phyloP scores from a whole-genome alignment of 2,113 vertebrate genomes.

The Paramisgurnus dabryanus region DNA sequence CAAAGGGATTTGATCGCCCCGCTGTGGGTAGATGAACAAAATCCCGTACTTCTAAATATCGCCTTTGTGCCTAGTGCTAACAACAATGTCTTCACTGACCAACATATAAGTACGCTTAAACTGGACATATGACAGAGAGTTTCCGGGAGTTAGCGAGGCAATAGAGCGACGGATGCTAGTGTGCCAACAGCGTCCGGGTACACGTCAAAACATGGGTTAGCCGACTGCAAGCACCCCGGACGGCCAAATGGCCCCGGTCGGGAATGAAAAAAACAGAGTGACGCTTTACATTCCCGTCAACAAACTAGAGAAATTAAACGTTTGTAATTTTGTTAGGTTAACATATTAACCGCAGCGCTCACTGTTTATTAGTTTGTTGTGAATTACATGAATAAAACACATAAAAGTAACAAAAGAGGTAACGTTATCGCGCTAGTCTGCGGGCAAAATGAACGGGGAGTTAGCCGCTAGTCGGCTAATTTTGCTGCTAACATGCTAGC shows the following conservation, averaged over 20 bases:
- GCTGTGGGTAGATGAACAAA: conserved; percentile 14
- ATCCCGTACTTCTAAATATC: not conserved
- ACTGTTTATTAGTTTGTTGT: no score
- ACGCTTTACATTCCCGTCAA: not conserved
- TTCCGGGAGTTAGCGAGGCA: not conserved
- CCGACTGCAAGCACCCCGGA: not conserved
- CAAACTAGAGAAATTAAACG: not conserved
- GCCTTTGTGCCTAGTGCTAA: not conserved
- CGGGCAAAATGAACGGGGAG: not conserved
- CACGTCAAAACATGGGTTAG: conserved; percentile 39
- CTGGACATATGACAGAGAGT: not conserved
- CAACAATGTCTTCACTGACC: not conserved
- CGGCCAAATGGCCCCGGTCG: conserved; percentile 19
- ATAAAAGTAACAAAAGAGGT: conserved; percentile 12
- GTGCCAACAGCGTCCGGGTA: not conserved
- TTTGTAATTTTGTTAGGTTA: not conserved
- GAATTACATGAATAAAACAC: not conserved
- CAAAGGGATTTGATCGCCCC: conserved; percentile 56
- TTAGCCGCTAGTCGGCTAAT: not conserved
- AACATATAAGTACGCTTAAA: not conserved
- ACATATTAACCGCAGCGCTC: not conserved
- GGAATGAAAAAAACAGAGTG: not conserved
- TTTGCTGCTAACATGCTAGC: conserved; percentile 27
- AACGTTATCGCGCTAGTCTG: not conserved
- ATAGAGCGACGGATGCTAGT: not conserved